Evolutionary conservation across 2,888 invertebrate genomes (phyloP), one percentile per base, ranked within the genome.

Genomic region (Xanthorhoe designata): DNA sequence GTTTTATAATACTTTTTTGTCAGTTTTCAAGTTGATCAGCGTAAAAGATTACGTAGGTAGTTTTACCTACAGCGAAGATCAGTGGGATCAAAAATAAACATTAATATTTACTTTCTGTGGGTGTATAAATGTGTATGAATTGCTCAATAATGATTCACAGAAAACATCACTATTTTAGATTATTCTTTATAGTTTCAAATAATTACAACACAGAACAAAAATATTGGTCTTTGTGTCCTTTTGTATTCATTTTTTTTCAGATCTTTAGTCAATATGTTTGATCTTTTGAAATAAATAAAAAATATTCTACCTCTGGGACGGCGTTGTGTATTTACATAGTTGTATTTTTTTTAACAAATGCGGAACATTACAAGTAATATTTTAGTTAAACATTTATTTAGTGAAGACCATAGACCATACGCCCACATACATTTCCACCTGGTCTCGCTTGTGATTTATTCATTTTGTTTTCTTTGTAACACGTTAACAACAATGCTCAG

Each of bases 401-500:
- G 38, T 42, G 38, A 42, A 13, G 42, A 45, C 24, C 50, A 52
- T 65, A 19, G 57, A 45, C 55, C 53, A 58, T 58, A 66, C 74
- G 77, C 83, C 79, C 76, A 78, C 79, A 69, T 76, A 70, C 75
- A 67, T 76, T 78, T 80, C 75, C 77, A 78, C 75, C 74, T 74
- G 70, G 74, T 68, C 38, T 0, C 38, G 38, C 38, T 42, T 73
- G 74, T 77, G 75, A 74, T 78, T 81, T 78, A 81, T 83, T 79
- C 80, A 80, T 82, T 81, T 80, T 75, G 77, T 80, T 81, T 78
- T 78, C 77, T 81, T 79, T 76, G 78, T 78, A 79, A 69, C 78
- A 75, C 77, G 81, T 81, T 79, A 81, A 85, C 82, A 84, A 84
- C 81, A 78, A 82, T 79, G 77, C 78, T 80, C 77, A 78, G 78